phyloP scores from a whole-genome alignment of 1,140 invertebrate species.

The Temnothorax curvispinosus region DNA sequence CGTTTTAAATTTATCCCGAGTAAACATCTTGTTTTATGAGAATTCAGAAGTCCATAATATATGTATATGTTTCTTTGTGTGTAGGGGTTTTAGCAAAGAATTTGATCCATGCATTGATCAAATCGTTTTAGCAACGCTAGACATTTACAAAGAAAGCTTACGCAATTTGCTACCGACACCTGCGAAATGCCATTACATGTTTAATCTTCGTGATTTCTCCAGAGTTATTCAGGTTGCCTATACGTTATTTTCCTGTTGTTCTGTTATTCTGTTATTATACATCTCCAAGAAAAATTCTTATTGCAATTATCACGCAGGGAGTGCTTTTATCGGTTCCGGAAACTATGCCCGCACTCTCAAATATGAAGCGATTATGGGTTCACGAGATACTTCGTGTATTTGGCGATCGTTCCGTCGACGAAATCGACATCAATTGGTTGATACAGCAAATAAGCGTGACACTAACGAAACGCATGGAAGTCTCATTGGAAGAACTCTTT shows the following conservation, averaged over 20 bases:
- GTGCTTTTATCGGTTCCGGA: constrained; percentile 96
- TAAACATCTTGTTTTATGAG: background rate
- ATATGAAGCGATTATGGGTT: constrained; percentile 97
- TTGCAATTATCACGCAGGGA: constrained; percentile 87
- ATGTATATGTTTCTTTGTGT: constrained; percentile 30
- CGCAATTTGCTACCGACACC: constrained; percentile 95
- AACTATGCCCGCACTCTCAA: constrained; percentile 94
- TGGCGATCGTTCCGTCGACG: constrained; percentile 96
- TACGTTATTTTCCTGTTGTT: background rate
- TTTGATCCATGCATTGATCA: constrained; percentile 97
- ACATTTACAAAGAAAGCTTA: constrained; percentile 94
- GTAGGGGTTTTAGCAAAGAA: constrained; percentile 96
- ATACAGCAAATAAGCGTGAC: constrained; percentile 88
- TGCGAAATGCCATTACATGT: constrained; percentile 97
- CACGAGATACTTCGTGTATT: constrained; percentile 98
- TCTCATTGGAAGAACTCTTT: constrained; percentile 84
- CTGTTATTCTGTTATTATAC: background rate
- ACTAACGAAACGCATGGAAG: constrained; percentile 87
- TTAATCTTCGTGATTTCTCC: constrained; percentile 97
- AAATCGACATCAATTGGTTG: constrained; percentile 93
- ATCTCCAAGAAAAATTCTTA: background rate
- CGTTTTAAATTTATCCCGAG: constrained; percentile 23
- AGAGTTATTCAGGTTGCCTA: constrained; percentile 92
- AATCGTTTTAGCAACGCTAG: constrained; percentile 94
- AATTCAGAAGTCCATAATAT: background rate